Evolutionary conservation across 2,888 invertebrate genomes (phyloP).

Genomic region (Drosophila neotestacea): DNA sequence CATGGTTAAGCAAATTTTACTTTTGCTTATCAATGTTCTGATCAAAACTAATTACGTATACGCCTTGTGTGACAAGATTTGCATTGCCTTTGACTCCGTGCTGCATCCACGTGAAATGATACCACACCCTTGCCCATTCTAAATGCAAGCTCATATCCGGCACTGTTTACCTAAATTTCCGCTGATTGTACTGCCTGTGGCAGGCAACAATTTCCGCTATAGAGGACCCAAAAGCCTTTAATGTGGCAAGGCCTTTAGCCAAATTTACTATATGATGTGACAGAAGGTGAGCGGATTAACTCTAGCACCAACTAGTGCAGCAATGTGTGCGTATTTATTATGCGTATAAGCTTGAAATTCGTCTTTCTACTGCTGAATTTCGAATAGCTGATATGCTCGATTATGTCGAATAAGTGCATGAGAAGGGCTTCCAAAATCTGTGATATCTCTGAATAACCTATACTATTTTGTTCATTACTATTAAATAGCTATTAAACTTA

Average conservation of each 20-base stretch:
- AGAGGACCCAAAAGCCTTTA: not conserved
- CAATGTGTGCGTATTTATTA: not conserved
- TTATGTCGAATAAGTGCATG: not conserved
- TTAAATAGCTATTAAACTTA: too few relatives aligned
- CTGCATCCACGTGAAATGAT: not conserved
- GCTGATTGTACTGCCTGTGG: slow-evolving; percentile 13
- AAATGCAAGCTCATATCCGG: slow-evolving; percentile 28
- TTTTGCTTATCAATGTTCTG: too few relatives aligned
- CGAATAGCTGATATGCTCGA: not conserved
- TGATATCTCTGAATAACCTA: too few relatives aligned
- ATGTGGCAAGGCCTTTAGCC: not conserved
- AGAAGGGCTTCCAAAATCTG: too few relatives aligned
- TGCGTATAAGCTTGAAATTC: not conserved
- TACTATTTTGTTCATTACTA: too few relatives aligned
- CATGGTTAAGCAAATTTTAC: too few relatives aligned
- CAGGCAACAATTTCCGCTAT: slow-evolving; percentile 33
- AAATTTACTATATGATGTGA: not conserved
- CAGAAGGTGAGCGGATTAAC: not conserved
- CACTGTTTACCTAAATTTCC: slow-evolving; percentile 35
- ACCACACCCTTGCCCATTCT: not conserved
- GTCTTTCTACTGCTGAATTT: not conserved
- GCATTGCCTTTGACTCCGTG: not conserved
- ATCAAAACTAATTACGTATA: not conserved
- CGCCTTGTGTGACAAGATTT: not conserved
- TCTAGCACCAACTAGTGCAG: not conserved